Evolutionary conservation across 2,888 invertebrate genomes (phyloP).

Genomic region (Caenorhabditis imperialis): DNA sequence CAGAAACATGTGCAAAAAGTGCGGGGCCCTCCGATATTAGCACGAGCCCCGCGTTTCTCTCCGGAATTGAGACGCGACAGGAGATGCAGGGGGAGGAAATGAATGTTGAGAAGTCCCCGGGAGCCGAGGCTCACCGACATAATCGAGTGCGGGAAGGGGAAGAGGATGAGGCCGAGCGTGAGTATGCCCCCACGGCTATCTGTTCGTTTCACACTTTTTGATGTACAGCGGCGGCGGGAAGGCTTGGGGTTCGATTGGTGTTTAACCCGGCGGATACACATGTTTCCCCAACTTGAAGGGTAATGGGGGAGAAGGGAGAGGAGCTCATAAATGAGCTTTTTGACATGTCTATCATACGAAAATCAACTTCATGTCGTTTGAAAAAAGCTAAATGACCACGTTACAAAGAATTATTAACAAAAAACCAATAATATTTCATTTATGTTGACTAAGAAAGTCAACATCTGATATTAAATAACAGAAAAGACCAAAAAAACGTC

Average conservation of each 20-base stretch:
- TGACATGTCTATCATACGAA: too few relatives aligned
- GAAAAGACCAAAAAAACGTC: too few relatives aligned
- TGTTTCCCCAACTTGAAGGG: neutral
- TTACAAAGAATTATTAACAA: too few relatives aligned
- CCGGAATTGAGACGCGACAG: conserved; percentile 43
- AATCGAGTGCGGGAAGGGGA: conserved; percentile 37
- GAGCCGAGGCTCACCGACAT: conserved; percentile 9
- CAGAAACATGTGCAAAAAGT: conserved; percentile 52
- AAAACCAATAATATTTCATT: too few relatives aligned
- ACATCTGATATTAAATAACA: too few relatives aligned
- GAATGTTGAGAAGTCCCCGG: conserved; percentile 41
- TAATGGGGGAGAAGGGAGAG: too few relatives aligned
- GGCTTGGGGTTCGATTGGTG: conserved; percentile 10
- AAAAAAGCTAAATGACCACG: too few relatives aligned
- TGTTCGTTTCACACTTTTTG: conserved; percentile 50
- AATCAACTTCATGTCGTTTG: too few relatives aligned
- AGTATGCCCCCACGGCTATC: conserved; percentile 33
- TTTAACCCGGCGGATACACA: conserved; percentile 2
- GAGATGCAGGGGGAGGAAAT: conserved; percentile 31
- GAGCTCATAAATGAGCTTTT: too few relatives aligned
- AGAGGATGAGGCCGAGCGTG: conserved; percentile 10
- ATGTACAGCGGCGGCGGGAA: conserved; percentile 13
- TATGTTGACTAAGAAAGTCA: too few relatives aligned
- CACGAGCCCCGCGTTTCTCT: conserved; percentile 18
- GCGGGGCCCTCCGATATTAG: conserved; percentile 45